phyloP scores from a whole-genome alignment of 2,888 invertebrate species.

The Amiota mariae region DNA sequence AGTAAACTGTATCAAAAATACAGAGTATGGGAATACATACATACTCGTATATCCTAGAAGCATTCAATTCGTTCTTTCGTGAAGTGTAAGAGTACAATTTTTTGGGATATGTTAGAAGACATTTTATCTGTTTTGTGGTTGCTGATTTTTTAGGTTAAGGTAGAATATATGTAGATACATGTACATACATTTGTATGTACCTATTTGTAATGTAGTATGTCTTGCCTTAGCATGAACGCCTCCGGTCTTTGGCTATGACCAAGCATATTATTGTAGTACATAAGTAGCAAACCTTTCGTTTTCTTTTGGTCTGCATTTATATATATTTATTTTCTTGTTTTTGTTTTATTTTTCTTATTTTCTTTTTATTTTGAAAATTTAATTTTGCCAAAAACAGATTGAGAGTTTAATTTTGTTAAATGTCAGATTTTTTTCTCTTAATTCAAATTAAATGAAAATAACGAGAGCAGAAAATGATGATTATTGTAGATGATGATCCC shows the following conservation, averaged over 20 bases:
- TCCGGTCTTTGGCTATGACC: not conserved
- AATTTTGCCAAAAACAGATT: slow-evolving; percentile 9
- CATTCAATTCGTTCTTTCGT: not conserved
- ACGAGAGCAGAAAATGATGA: no score
- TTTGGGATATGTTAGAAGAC: not conserved
- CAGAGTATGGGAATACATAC: no score
- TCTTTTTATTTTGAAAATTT: slow-evolving; percentile 2
- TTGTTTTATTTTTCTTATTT: not conserved
- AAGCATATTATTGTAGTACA: not conserved
- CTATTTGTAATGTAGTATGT: not conserved
- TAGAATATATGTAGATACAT: not conserved
- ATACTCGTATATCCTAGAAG: not conserved
- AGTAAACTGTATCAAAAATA: not conserved
- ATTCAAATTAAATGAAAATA: not conserved
- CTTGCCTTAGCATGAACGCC: slow-evolving; percentile 7
- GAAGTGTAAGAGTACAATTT: not conserved
- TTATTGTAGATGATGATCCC: no score
- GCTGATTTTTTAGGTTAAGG: slow-evolving; percentile 19
- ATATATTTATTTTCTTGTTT: not conserved
- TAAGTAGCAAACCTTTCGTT: slow-evolving; percentile 3
- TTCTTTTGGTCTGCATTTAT: not conserved
- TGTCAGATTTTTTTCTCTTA: not conserved
- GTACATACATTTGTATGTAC: no score
- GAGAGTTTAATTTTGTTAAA: slow-evolving; percentile 9
- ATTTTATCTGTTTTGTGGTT: slow-evolving; percentile 14